These are phyloP conservation scores for Helleia helle DNA, from an alignment of 2,888 invertebrate genomes.

Conservation along the genomic window DNA sequence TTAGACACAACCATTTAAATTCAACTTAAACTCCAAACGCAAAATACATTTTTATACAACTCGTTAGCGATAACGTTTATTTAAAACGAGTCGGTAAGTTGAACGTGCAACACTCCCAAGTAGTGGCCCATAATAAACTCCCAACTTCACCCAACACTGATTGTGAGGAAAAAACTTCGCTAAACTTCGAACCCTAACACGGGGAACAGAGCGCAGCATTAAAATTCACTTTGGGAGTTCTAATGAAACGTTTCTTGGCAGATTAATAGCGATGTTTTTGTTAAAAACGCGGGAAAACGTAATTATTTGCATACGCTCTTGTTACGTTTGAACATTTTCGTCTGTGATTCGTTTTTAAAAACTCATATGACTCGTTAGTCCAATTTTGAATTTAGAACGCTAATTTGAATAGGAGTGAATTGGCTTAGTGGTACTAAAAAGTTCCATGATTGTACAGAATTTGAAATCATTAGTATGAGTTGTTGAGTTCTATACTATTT, in stretches of 20 bases:
- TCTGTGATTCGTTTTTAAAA: too few species aligned
- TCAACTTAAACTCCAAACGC: too few species aligned
- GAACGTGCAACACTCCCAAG: constrained; percentile 6
- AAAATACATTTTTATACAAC: constrained; percentile 4
- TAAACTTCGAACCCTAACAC: constrained; percentile 16
- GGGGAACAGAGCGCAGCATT: constrained; percentile 35
- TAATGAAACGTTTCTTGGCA: constrained; percentile 41
- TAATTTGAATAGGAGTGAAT: too few species aligned
- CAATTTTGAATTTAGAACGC: too few species aligned
- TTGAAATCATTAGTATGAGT: too few species aligned
- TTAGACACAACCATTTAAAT: too few species aligned
- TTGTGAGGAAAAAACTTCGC: constrained; percentile 20
- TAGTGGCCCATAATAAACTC: constrained; percentile 15
- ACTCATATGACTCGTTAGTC: too few species aligned
- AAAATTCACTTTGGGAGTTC: constrained; percentile 52
- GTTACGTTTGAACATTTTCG: too few species aligned
- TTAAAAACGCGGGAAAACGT: neutral
- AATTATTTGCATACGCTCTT: too few species aligned
- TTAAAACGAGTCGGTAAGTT: constrained; percentile 7
- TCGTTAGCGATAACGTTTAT: constrained; percentile 7
- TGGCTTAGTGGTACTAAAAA: too few species aligned
- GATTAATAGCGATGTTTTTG: constrained; percentile 10
- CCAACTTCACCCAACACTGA: constrained; percentile 16
- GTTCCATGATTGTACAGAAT: too few species aligned
- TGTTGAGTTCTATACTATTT: too few species aligned